A percentile compares a stretch with the other conserved stretches of the same genome.
These are phyloP conservation scores for Aldabrachelys gigantea DNA, from an alignment of 2,113 vertebrate species.

Conservation along the genomic window DNA sequence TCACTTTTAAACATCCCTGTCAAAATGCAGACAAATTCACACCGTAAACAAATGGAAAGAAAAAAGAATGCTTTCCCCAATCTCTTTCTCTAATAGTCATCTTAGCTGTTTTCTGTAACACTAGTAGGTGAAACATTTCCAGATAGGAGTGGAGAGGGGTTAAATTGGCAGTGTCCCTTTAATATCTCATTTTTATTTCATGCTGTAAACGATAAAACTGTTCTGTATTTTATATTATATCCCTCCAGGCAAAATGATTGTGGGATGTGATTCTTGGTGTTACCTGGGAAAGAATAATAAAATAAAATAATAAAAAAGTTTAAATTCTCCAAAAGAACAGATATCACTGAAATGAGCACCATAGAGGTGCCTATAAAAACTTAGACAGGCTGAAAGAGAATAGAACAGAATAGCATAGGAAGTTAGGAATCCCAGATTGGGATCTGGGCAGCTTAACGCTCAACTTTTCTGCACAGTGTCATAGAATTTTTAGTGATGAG, in stretches of 20 bases:
- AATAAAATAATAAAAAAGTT: conserved; percentile 25
- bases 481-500: neutral
- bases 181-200: conserved; percentile 74
- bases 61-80: neutral
- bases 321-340: conserved; percentile 10
- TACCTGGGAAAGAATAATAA: neutral
- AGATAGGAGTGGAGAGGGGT: conserved; percentile 6
- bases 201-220: conserved; percentile 68
- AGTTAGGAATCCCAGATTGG: neutral
- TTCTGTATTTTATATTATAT: conserved; percentile 64
- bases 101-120: neutral
- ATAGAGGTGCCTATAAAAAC: conserved; percentile 63
- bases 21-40: fast-evolving
- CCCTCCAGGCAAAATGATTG: conserved; percentile 59
- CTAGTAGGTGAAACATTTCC: conserved; percentile 48
- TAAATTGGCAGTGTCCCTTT: conserved; percentile 48
- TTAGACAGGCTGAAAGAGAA: neutral
- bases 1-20: too few relatives aligned
- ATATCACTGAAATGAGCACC: conserved; percentile 50
- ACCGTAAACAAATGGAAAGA: neutral
- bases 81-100: neutral
- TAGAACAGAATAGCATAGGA: neutral
- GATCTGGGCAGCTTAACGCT: neutral
- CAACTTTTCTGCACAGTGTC: neutral
- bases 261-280: neutral